Evolutionary conservation across 2,888 invertebrate genomes (phyloP).

Genomic region (Nasonovia ribisnigri): DNA sequence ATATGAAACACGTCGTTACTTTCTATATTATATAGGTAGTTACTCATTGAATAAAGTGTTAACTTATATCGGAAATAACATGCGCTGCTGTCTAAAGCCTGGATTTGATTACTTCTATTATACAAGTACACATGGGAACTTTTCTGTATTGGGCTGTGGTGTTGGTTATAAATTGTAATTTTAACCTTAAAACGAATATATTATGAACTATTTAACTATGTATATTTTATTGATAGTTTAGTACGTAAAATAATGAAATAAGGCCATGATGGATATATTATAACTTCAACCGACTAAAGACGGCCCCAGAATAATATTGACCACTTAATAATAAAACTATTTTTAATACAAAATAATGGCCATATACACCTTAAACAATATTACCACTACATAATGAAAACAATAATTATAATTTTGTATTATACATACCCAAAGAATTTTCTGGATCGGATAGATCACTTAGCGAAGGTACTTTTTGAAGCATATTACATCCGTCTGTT

Average conservation of each 20-base stretch:
- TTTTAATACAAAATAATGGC: not conserved
- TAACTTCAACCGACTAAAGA: not conserved
- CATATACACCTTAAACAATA: not conserved
- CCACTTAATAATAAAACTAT: not conserved
- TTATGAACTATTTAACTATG: not conserved
- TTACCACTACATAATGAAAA: not conserved
- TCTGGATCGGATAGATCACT: constrained; percentile 93
- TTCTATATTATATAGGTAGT: constrained; percentile 1
- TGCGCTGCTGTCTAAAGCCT: not conserved
- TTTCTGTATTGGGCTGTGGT: not conserved
- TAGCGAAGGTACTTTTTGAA: constrained; percentile 88
- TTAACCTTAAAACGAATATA: not conserved
- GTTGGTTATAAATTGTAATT: not conserved
- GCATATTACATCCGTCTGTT: constrained; percentile 46
- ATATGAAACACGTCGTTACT: not conserved
- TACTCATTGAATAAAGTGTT: not conserved
- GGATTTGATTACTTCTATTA: not conserved
- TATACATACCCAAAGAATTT: constrained; percentile 86
- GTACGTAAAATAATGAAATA: not conserved
- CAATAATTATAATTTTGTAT: not conserved
- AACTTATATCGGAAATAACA: not conserved
- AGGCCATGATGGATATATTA: not conserved
- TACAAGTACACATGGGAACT: not conserved
- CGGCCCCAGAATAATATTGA: not conserved
- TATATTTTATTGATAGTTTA: not conserved